phyloP scores from a whole-genome alignment of 2,888 invertebrate genomes.

The Mamestra brassicae region DNA sequence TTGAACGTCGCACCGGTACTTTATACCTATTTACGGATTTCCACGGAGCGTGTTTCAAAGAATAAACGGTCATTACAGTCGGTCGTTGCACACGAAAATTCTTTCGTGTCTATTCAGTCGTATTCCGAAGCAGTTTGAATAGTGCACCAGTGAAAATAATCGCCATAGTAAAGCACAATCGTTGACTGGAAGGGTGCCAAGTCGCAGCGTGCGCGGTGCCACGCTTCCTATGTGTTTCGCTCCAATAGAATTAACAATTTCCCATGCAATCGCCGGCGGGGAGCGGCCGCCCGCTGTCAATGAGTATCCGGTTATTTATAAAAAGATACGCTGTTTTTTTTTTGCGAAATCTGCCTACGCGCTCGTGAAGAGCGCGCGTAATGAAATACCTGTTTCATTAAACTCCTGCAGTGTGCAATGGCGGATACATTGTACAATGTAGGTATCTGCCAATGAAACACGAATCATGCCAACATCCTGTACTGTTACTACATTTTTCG shows the following conservation, averaged over 20 bases:
- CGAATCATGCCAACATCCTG: background rate
- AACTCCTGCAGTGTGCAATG: background rate
- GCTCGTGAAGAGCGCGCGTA: background rate
- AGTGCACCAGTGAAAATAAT: slow-evolving; percentile 84
- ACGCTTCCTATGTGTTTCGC: slow-evolving; percentile 84
- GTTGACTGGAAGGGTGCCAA: slow-evolving; percentile 87
- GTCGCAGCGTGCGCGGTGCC: slow-evolving; percentile 73
- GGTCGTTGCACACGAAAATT: slow-evolving; percentile 78
- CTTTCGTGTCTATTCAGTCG: slow-evolving; percentile 83
- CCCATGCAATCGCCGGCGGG: slow-evolving; percentile 74
- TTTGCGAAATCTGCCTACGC: background rate
- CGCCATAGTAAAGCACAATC: slow-evolving; percentile 85
- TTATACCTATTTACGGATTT: slow-evolving; percentile 67
- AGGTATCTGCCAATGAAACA: background rate
- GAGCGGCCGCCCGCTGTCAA: slow-evolving; percentile 69
- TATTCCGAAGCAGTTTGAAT: slow-evolving; percentile 80
- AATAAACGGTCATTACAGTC: slow-evolving; percentile 82
- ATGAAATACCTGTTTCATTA: slow-evolving; percentile 12
- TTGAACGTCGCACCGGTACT: slow-evolving; percentile 54
- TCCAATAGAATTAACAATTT: slow-evolving; percentile 87
- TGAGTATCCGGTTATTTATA: slow-evolving; percentile 63
- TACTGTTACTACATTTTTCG: background rate
- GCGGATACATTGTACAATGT: background rate
- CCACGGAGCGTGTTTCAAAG: slow-evolving; percentile 67
- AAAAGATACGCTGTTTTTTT: slow-evolving; percentile 33